Percentiles rank a stretch among this genome's conserved stretches.
phyloP scores from a whole-genome alignment of 2,888 invertebrate genomes.

The Oscheius sp. region DNA sequence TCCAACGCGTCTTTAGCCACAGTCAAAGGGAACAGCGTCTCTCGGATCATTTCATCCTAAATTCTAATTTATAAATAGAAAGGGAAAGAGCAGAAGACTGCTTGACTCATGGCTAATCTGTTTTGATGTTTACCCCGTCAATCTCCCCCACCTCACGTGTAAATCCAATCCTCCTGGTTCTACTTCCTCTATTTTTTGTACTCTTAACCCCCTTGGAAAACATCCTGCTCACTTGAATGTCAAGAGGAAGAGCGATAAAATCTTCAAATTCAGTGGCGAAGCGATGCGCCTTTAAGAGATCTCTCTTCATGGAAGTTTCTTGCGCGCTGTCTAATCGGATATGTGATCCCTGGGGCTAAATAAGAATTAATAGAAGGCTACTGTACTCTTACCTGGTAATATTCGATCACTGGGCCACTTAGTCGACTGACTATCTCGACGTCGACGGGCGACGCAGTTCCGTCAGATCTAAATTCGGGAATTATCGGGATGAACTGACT shows the following conservation, averaged over 20 bases:
- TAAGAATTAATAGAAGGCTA: background rate
- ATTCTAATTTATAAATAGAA: background rate
- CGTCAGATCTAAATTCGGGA: background rate
- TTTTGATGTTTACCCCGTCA: background rate
- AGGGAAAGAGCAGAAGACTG: too few relatives aligned
- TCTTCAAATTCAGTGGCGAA: constrained; percentile 21
- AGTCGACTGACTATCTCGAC: background rate
- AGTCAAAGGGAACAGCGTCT: constrained; percentile 12
- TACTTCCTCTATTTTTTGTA: too few relatives aligned
- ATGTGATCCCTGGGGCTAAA: constrained; percentile 12
- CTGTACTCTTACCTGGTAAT: background rate
- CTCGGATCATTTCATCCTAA: constrained; percentile 2
- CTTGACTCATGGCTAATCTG: too few relatives aligned
- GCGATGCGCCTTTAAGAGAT: constrained; percentile 19
- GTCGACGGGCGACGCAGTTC: background rate
- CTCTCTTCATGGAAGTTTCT: constrained; percentile 9
- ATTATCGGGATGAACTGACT: too few relatives aligned
- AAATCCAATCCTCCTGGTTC: too few relatives aligned
- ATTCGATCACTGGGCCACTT: constrained; percentile 6
- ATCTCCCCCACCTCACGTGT: background rate
- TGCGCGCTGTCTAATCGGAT: background rate
- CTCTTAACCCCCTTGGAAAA: background rate
- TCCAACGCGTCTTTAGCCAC: constrained; percentile 18
- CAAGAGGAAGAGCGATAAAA: background rate
- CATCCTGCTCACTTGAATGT: constrained; percentile 11